A percentile compares a stretch with the other conserved stretches of the same genome.
phyloP scores from a whole-genome alignment of 2,888 invertebrate genomes.

The Eulithis testata region DNA sequence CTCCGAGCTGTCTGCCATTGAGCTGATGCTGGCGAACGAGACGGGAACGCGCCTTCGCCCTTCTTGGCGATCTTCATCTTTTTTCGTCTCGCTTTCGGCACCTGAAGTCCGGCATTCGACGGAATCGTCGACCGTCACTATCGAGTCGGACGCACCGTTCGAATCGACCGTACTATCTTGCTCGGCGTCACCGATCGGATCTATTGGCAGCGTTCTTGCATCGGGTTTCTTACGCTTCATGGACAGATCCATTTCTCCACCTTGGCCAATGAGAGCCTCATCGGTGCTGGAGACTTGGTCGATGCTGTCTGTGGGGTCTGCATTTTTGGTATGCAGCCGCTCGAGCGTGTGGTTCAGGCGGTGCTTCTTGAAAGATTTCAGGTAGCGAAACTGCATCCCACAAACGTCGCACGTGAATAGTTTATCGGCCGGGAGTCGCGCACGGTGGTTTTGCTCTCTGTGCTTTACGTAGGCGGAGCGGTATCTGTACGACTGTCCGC shows the following conservation, averaged over 20 bases:
- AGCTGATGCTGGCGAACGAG: slow-evolving; percentile 82
- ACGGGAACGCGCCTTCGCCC: slow-evolving; percentile 71
- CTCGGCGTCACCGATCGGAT: slow-evolving; percentile 82
- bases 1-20: slow-evolving; percentile 82
- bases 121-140: slow-evolving; percentile 76
- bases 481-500: slow-evolving; percentile 95
- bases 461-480: slow-evolving; percentile 90
- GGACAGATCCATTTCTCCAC: slow-evolving; percentile 85
- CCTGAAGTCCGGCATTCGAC: slow-evolving; percentile 76
- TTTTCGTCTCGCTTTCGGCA: slow-evolving; percentile 71
- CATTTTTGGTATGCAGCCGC: slow-evolving; percentile 89
- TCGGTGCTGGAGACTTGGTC: slow-evolving; percentile 90
- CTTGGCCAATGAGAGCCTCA: slow-evolving; percentile 84
- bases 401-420: slow-evolving; percentile 96
- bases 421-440: slow-evolving; percentile 94
- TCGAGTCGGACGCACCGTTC: slow-evolving; percentile 80
- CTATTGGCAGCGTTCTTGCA: slow-evolving; percentile 76
- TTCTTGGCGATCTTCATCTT: slow-evolving; percentile 63
- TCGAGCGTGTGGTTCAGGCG: slow-evolving; percentile 94
- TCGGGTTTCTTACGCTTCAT: slow-evolving; percentile 78
- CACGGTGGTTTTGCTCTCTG: slow-evolving; percentile 95
- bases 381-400: slow-evolving; percentile 95
- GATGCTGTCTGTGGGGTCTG: slow-evolving; percentile 80
- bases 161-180: slow-evolving; percentile 91
- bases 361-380: slow-evolving; percentile 96